Evolutionary conservation across 1,140 invertebrate species (phyloP).

Genomic region (Drosophila obscura): DNA sequence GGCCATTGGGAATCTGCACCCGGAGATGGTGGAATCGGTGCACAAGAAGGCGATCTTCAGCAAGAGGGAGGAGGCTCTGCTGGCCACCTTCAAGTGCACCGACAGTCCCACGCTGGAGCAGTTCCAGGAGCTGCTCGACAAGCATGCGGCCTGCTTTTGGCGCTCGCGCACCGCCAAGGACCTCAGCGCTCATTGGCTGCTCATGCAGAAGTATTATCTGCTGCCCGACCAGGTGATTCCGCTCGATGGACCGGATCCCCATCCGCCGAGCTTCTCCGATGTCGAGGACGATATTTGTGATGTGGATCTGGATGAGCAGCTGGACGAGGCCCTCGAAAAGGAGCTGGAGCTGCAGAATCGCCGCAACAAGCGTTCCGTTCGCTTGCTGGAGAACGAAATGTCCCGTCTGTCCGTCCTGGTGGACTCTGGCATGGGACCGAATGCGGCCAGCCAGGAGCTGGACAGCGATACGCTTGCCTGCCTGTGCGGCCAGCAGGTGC

Average conservation of each 20-base stretch:
- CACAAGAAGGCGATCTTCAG: slow-evolving; percentile 95
- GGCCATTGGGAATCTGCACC: slow-evolving; percentile 96
- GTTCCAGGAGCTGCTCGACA: slow-evolving; percentile 94
- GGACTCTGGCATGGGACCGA: slow-evolving; percentile 92
- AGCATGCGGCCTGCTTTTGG: slow-evolving; percentile 94
- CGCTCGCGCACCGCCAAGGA: slow-evolving; percentile 93
- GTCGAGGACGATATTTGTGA: slow-evolving; percentile 95
- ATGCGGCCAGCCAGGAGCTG: slow-evolving; percentile 89
- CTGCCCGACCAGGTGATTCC: slow-evolving; percentile 93
- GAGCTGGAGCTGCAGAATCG: slow-evolving; percentile 88
- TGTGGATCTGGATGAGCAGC: slow-evolving; percentile 90
- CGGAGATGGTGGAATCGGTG: slow-evolving; percentile 94
- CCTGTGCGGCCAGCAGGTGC: slow-evolving; percentile 94
- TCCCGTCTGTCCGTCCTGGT: slow-evolving; percentile 97
- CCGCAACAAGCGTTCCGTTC: slow-evolving; percentile 90
- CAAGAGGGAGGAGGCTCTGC: slow-evolving; percentile 93
- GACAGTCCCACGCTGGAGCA: slow-evolving; percentile 88
- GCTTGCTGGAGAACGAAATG: slow-evolving; percentile 94
- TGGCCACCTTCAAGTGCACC: slow-evolving; percentile 90
- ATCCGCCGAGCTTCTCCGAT: slow-evolving; percentile 94
- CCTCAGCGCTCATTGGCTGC: slow-evolving; percentile 93
- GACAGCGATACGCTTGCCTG: slow-evolving; percentile 97
- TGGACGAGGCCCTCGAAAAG: slow-evolving; percentile 86
- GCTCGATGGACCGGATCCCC: slow-evolving; percentile 86
- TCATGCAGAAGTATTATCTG: slow-evolving; percentile 96